Conservation (phyloP, 1,140 invertebrate species). For the Dendrolimus kikuchii region DNA sequence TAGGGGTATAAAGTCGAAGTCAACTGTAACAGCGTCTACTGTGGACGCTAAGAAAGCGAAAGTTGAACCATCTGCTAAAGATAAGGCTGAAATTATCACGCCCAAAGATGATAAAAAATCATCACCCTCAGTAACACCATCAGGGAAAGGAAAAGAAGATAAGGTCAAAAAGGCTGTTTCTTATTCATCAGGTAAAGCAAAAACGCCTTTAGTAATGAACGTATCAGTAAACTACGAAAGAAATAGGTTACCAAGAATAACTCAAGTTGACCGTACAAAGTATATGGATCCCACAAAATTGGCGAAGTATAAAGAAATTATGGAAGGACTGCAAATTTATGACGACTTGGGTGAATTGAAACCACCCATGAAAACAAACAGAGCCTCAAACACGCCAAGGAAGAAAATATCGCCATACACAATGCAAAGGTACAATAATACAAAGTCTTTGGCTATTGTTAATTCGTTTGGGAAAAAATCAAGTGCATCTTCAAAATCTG, state of each 20-base stretch:
- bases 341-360: constrained; percentile 38
- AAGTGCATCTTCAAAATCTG: neutral
- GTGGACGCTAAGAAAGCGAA: constrained; percentile 12
- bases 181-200: constrained; percentile 20
- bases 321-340: constrained; percentile 40
- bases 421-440: constrained; percentile 5
- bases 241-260: constrained; percentile 12
- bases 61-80: constrained; percentile 10
- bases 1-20: constrained; percentile 34
- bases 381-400: constrained; percentile 46
- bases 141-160: constrained; percentile 9
- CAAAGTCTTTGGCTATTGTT: neutral
- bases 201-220: constrained; percentile 39
- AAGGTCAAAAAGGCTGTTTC: constrained; percentile 31
- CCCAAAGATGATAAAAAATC: constrained; percentile 19
- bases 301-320: constrained; percentile 50
- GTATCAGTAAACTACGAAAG: constrained; percentile 30
- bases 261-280: constrained; percentile 6
- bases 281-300: constrained; percentile 32
- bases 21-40: constrained; percentile 17
- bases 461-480: constrained; percentile 1
- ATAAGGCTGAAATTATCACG: constrained; percentile 6
- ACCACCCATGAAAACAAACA: constrained; percentile 34
- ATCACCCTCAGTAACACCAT: constrained; percentile 2
- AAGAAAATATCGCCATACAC: constrained; percentile 25